Percentiles rank a stretch among this genome's conserved stretches.
phyloP scores from a whole-genome alignment of 2,888 invertebrate genomes.

The Orchesellides sinensis region DNA sequence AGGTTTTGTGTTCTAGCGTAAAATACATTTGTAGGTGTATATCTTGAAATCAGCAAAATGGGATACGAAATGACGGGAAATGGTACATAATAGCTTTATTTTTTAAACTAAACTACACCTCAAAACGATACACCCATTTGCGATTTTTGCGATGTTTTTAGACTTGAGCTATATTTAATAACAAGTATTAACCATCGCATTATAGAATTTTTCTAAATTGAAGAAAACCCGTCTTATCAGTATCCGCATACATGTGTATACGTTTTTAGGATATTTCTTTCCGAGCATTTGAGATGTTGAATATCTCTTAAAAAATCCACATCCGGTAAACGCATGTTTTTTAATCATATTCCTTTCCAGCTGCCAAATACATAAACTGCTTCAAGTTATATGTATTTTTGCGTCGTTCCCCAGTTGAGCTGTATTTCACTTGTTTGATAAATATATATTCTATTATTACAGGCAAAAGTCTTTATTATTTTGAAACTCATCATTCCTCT shows the following conservation, averaged over 20 bases:
- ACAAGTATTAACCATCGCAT: background rate
- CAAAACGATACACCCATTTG: slow-evolving; percentile 23
- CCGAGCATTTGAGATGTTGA: background rate
- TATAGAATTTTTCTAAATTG: slow-evolving; percentile 40
- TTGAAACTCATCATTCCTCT: slow-evolving; percentile 38
- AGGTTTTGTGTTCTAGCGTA: background rate
- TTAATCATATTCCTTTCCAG: slow-evolving; percentile 57
- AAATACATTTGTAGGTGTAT: background rate
- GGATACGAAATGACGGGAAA: slow-evolving; percentile 20
- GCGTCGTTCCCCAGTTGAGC: background rate
- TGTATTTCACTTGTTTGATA: no score
- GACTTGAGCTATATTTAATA: background rate
- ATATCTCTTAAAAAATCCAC: slow-evolving; percentile 61
- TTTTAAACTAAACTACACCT: no score
- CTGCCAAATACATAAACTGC: slow-evolving; percentile 51
- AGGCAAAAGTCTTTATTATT: slow-evolving; percentile 49
- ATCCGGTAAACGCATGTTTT: slow-evolving; percentile 66
- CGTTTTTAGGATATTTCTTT: background rate
- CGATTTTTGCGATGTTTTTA: slow-evolving; percentile 28
- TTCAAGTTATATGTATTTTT: background rate
- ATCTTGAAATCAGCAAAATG: background rate
- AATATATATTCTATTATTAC: slow-evolving; percentile 24
- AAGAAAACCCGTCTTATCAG: slow-evolving; percentile 47
- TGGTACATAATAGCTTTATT: slow-evolving; percentile 24
- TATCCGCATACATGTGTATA: slow-evolving; percentile 15